Evolutionary conservation across 1,140 invertebrate species (phyloP), one percentile per base, ranked within the genome.

Genomic region (Euura saliciscinereae): DNA sequence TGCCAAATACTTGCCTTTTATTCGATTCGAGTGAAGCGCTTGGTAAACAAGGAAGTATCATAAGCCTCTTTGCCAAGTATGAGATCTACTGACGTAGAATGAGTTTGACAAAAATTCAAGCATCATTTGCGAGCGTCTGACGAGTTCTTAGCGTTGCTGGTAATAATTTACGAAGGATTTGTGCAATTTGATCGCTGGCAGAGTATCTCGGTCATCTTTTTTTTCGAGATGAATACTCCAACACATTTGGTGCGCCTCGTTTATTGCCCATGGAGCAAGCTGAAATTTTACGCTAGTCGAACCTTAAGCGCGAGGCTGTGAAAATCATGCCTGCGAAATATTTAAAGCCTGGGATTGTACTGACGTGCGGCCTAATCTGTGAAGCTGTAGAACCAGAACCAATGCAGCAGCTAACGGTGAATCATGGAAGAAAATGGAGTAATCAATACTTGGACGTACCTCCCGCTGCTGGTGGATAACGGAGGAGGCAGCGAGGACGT

Each of bases 401-500:
- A 59, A 59, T 59, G 51, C 51, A 59, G 51, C 51, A 59, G 13
- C 51, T 59, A 59, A 59, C 51, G 51, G 51, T n/a, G 51, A 59
- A 59, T n/a, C 51, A 6, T 59, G 51, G 5, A 59, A 59, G 13
- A 51, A 51, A 59, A 59, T 11, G 3, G 10, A 59, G 10, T 59
- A 3, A 59, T 59, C 2, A 59, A n/a, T 59, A 59, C 51, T 67
- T 67, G 45, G 59, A 77, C 79, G 82, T 84, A 87, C 85, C 84
- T 87, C 80, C 84, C 84, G 65, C 81, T 83, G 71, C 83, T 82
- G 46, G 78, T 81, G 4, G 80, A 82, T 0, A 78, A 72, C 45
- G 83, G 79, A 45, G 82, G 78, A 5, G 85, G 84, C 43, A 87
- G 75, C n/a, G 85, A 87, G 6, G 81, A 74, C 0, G 85, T 87